These are phyloP conservation scores for Nineta flava DNA, from an alignment of 2,888 invertebrate species.

Conservation along the genomic window DNA sequence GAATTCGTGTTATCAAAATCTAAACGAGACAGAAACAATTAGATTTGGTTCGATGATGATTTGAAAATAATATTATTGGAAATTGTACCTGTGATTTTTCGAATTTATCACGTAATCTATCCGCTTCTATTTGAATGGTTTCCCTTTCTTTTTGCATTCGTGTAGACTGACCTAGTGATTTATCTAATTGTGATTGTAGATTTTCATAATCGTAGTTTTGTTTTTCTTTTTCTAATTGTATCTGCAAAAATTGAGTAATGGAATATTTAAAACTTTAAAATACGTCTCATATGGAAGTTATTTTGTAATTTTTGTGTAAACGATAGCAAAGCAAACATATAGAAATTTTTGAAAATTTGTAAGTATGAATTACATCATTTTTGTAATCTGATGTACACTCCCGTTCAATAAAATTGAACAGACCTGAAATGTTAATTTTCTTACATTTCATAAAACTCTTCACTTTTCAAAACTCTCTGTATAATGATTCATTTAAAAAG, in stretches of 20 bases:
- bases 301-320: no score
- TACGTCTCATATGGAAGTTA: no score
- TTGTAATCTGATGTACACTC: no score
- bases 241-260: constrained; percentile 27
- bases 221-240: constrained; percentile 83
- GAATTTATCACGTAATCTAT: constrained; percentile 73
- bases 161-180: constrained; percentile 71
- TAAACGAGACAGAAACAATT: constrained; percentile 21
- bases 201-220: constrained; percentile 81
- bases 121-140: constrained; percentile 65
- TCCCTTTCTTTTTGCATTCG: constrained; percentile 84
- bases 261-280: constrained; percentile 3
- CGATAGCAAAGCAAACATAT: no score
- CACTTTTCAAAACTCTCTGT: no score
- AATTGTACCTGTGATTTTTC: constrained; percentile 66
- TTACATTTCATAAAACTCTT: no score
- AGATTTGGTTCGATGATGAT: not conserved
- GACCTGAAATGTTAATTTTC: no score
- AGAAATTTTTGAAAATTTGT: no score
- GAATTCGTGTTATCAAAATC: constrained; percentile 59
- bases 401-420: no score
- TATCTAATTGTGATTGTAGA: constrained; percentile 79
- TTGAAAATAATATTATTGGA: no score
- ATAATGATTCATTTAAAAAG: no score
- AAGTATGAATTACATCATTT: no score